Base-by-base conservation (phyloP, 2,888 invertebrate species). In the Scaptomyza reducta region DNA sequence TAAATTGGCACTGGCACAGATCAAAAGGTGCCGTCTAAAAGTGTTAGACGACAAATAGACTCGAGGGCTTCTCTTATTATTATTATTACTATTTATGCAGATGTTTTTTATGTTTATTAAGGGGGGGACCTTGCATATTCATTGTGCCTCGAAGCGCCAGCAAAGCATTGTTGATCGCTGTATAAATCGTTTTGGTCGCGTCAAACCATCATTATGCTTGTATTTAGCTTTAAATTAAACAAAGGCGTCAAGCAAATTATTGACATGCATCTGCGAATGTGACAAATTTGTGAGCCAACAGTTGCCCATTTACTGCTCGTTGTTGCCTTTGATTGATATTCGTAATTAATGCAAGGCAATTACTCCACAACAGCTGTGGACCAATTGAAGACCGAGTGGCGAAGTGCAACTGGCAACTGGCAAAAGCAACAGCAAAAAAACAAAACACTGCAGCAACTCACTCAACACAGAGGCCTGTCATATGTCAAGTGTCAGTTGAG, bases 21-120 rank as follows among this genome's bases (percentile, higher is more conserved):
- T 85, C 85, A 85, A 82, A 82, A 70, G 73, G 62, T 74, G 85
- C 87, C 87, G 85, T 79, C 78, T 33, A 65, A 65, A 74, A 74
- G 85, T 82, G 87, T 85, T 75, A 81, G 79, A 65, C 73, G 85
- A 75, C 82, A 84, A 82, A 82, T 73, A 70, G 74, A 47, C 57
- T 40, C 25, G 65, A 66, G 66, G 62, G 56, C 74, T 74, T 42
- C 58, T 49, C 44, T 38, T 54, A 70, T 79, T 66, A 66, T 50
- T 31, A 31, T 31, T 31, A 10, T 31, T 74, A 72, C 33, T 80
- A 81, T 87, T 80, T 87, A 81, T 87, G 81, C 85, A 81, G 78
- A 87, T 84, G 75, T 63, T 45, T 66, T 27, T 31, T 38, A n/a
- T n/a, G 2, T 22, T 22, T 22, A 4, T 35, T 35, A 3, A 40